These are phyloP conservation scores for Agonopterix arenella DNA, from an alignment of 2,888 invertebrate genomes.

Conservation along the genomic window DNA sequence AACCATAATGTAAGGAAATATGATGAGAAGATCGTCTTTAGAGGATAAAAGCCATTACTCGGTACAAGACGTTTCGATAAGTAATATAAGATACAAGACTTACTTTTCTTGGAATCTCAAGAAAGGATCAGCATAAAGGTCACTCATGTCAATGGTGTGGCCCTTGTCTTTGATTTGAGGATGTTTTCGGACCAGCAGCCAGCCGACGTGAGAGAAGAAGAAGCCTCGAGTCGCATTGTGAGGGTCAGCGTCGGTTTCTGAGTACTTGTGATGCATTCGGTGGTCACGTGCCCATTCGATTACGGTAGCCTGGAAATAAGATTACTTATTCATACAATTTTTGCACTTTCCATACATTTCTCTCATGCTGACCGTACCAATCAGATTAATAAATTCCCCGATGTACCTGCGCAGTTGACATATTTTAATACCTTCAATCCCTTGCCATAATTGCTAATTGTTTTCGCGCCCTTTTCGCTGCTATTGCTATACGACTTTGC, in stretches of 20 bases:
- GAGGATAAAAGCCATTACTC: no score
- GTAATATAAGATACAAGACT: constrained; percentile 34
- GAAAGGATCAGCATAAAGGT: constrained; percentile 87
- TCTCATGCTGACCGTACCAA: no score
- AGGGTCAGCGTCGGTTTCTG: constrained; percentile 95
- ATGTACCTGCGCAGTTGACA: no score
- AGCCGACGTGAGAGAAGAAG: constrained; percentile 97
- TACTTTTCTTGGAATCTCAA: constrained; percentile 91
- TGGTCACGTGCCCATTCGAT: constrained; percentile 89
- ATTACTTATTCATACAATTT: no score
- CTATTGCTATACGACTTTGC: no score
- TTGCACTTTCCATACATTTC: no score
- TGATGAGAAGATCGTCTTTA: no score
- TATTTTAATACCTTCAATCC: no score
- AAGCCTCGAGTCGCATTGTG: constrained; percentile 95
- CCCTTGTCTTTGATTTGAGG: constrained; percentile 93
- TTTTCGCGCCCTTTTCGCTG: no score
- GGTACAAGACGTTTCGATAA: neutral
- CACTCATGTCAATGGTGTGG: constrained; percentile 88
- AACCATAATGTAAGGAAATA: no score
- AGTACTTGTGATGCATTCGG: constrained; percentile 94
- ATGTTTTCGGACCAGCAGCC: constrained; percentile 94
- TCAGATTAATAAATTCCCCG: no score
- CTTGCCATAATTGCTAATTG: no score
- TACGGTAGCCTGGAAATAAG: constrained; percentile 78